Evolutionary conservation across 2,888 invertebrate species (phyloP).

Genomic region (Tribolium freemani): DNA sequence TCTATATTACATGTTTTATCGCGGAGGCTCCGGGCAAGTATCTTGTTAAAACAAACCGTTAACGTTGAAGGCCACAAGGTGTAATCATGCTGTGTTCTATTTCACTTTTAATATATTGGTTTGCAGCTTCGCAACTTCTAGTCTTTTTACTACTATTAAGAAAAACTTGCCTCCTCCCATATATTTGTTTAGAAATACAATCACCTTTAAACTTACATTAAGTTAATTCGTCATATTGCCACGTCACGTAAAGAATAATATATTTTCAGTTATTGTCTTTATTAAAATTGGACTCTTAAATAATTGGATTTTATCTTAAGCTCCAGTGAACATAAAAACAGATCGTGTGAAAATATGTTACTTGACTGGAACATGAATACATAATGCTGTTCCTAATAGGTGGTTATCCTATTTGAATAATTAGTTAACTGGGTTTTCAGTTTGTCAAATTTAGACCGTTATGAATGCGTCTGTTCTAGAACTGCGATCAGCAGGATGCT

Average conservation of each 20-base stretch:
- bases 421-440: conserved; percentile 18
- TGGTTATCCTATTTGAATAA: conserved; percentile 27
- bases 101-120: conserved; percentile 5
- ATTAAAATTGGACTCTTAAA: too few relatives aligned
- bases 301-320: too few relatives aligned
- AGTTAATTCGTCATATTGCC: background rate
- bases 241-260: background rate
- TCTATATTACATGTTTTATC: background rate
- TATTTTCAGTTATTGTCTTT: background rate
- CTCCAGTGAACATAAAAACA: background rate
- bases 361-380: conserved; percentile 9
- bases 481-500: conserved; percentile 5
- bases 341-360: conserved; percentile 31
- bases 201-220: background rate
- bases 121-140: background rate
- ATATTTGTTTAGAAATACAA: background rate
- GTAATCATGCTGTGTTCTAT: conserved; percentile 18
- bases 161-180: background rate
- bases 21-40: background rate
- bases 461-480: conserved; percentile 20
- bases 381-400: conserved; percentile 25
- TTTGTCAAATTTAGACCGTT: conserved; percentile 20
- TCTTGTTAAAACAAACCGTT: conserved; percentile 31
- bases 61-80: conserved; percentile 10
- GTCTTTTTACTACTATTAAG: background rate